Evolutionary conservation across 2,888 invertebrate species (phyloP).

Genomic region (Ferrisia virgata): DNA sequence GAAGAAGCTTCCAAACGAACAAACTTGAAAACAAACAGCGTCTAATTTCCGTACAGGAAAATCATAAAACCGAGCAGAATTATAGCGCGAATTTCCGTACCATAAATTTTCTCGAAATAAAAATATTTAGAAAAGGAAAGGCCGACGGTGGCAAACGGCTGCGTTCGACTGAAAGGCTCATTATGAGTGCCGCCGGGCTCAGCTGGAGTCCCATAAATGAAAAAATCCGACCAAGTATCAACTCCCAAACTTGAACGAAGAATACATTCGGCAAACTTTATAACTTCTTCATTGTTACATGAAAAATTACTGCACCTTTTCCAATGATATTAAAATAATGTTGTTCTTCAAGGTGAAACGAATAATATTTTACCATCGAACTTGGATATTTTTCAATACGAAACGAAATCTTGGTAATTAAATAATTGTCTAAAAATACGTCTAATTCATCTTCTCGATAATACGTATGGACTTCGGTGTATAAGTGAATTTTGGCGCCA

Average conservation of each 20-base stretch:
- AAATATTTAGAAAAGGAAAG: background rate
- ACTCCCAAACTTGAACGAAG: no score
- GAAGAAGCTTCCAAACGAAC: background rate
- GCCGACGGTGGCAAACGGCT: background rate
- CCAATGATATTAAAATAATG: background rate
- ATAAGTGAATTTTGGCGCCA: conserved; percentile 15
- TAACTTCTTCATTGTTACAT: background rate
- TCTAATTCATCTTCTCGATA: background rate
- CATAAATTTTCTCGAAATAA: background rate
- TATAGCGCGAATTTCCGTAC: background rate
- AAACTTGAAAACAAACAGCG: background rate
- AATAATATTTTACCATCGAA: background rate
- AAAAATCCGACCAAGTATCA: background rate
- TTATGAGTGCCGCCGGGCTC: background rate
- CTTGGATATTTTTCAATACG: background rate
- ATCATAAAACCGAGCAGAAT: background rate
- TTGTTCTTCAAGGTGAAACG: background rate
- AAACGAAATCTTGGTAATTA: background rate
- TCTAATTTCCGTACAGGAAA: conserved; percentile 1
- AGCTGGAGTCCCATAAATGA: background rate
- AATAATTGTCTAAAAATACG: background rate
- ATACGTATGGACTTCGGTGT: background rate
- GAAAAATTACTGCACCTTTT: background rate
- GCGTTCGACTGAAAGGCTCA: background rate
- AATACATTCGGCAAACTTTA: no score